Conservation (phyloP, 2,113 vertebrate species). For the Elaphurus davidianus region DNA sequence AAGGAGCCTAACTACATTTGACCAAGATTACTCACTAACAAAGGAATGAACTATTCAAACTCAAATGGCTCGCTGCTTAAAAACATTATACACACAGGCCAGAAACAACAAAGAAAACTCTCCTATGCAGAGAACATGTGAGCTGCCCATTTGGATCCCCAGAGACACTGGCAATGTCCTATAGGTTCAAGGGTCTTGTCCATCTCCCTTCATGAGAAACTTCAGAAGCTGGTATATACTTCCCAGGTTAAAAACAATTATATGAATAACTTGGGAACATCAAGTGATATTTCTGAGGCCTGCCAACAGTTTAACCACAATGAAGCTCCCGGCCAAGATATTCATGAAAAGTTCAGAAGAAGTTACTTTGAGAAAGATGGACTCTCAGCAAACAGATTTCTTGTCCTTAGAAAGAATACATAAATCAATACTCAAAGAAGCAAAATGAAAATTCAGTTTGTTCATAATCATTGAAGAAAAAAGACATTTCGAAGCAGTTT, state of each 20-base stretch:
- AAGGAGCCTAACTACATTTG: slow-evolving; percentile 75
- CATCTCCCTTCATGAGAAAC: neutral
- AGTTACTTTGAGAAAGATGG: slow-evolving; percentile 28
- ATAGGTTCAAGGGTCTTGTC: neutral
- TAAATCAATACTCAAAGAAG: slow-evolving; percentile 47
- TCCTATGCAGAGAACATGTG: slow-evolving; percentile 48
- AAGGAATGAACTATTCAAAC: slow-evolving; percentile 80
- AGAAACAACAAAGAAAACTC: slow-evolving; percentile 74
- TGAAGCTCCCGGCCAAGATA: slow-evolving; percentile 12
- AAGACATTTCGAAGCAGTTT: slow-evolving; percentile 29
- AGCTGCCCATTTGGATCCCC: neutral
- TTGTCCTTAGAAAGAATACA: slow-evolving; percentile 53
- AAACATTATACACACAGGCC: slow-evolving; percentile 68
- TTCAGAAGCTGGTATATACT: slow-evolving; percentile 44
- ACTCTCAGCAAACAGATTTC: slow-evolving; percentile 7
- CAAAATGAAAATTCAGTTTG: slow-evolving; percentile 27
- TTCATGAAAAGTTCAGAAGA: slow-evolving; percentile 47
- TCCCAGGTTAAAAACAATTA: slow-evolving; percentile 42
- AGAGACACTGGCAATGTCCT: neutral
- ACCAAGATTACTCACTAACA: slow-evolving; percentile 81
- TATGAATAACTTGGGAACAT: slow-evolving; percentile 61
- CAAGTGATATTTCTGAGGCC: slow-evolving; percentile 24
- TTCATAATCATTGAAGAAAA: neutral
- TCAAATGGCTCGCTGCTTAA: slow-evolving; percentile 70
- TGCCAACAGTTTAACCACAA: slow-evolving; percentile 58